These are phyloP conservation scores for Burhinus bistriatus DNA, from an alignment of 2,113 vertebrate species.

Conservation along the genomic window DNA sequence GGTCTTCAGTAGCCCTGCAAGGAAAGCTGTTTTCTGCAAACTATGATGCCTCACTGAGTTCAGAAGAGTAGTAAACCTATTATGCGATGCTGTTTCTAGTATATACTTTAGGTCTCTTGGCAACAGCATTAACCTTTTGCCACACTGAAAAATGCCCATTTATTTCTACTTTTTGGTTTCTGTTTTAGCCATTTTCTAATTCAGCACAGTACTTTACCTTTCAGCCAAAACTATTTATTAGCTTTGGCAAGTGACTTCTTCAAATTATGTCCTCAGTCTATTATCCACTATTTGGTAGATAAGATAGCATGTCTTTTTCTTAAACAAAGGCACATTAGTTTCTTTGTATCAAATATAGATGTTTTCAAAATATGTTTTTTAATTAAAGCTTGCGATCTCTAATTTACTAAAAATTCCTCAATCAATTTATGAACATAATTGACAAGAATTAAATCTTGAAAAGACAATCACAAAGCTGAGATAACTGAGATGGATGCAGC, in stretches of 20 bases:
- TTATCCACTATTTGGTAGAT: not conserved
- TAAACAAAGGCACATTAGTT: not conserved
- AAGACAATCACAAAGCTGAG: not conserved
- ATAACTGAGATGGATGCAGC: not conserved
- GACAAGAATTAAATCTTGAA: not conserved
- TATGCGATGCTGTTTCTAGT: not conserved
- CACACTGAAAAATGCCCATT: not conserved
- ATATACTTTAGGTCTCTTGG: not conserved
- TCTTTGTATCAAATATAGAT: not conserved
- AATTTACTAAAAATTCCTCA: not conserved
- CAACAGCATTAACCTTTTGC: not conserved
- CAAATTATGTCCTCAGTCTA: not conserved
- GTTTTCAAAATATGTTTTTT: not conserved
- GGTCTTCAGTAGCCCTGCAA: not conserved
- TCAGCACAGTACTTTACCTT: not conserved
- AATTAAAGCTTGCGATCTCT: not conserved
- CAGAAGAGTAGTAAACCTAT: not conserved
- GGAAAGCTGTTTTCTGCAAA: not conserved
- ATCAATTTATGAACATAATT: not conserved
- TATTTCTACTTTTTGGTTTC: not conserved
- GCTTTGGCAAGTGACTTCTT: not conserved
- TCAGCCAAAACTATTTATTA: not conserved
- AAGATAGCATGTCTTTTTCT: not conserved
- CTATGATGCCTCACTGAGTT: not conserved
- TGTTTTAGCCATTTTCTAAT: not conserved